Evolutionary conservation across 1,140 invertebrate species (phyloP).

Genomic region (Mamestra configurata): DNA sequence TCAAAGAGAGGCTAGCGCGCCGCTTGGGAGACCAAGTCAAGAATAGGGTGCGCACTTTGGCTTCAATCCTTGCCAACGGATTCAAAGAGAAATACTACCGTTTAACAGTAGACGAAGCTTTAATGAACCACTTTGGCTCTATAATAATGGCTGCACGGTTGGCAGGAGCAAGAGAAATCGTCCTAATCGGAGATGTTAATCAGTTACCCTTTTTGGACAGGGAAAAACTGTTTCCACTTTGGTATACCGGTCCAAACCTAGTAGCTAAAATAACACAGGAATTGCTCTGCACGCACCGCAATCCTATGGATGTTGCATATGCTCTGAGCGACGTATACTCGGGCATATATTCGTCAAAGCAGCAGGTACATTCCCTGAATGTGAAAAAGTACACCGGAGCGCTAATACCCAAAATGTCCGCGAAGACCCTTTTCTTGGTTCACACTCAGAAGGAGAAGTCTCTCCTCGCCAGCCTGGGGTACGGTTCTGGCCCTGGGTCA

Average conservation of each 20-base stretch:
- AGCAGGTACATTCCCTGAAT: conserved; percentile 45
- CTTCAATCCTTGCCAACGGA: conserved; percentile 54
- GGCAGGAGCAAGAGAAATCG: conserved; percentile 22
- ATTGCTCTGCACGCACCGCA: conserved; percentile 58
- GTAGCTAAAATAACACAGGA: conserved; percentile 45
- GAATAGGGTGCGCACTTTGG: conserved; percentile 44
- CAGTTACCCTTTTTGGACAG: conserved; percentile 64
- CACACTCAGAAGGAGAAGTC: conserved; percentile 44
- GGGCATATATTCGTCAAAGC: conserved; percentile 63
- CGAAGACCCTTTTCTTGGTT: conserved; percentile 29
- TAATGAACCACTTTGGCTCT: conserved; percentile 66
- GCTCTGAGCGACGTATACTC: conserved; percentile 56
- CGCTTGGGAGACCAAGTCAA: conserved; percentile 5
- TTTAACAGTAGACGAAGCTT: conserved; percentile 47
- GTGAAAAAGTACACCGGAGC: conserved; percentile 44
- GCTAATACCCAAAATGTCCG: conserved; percentile 46
- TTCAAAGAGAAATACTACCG: conserved; percentile 33
- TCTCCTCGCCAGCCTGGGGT: conserved; percentile 10
- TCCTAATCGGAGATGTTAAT: conserved; percentile 61
- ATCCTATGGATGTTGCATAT: conserved; percentile 59
- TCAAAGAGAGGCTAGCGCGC: conserved; percentile 22
- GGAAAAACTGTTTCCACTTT: conserved; percentile 58
- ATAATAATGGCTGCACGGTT: conserved; percentile 53
- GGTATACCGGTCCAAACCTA: conserved; percentile 50
- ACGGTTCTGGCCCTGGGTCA: conserved; percentile 16